Percentiles rank a stretch among this genome's conserved stretches.
These are phyloP conservation scores for Darevskia nairensis DNA, from an alignment of 2,797 vertebrate genomes.

Conservation along the genomic window DNA sequence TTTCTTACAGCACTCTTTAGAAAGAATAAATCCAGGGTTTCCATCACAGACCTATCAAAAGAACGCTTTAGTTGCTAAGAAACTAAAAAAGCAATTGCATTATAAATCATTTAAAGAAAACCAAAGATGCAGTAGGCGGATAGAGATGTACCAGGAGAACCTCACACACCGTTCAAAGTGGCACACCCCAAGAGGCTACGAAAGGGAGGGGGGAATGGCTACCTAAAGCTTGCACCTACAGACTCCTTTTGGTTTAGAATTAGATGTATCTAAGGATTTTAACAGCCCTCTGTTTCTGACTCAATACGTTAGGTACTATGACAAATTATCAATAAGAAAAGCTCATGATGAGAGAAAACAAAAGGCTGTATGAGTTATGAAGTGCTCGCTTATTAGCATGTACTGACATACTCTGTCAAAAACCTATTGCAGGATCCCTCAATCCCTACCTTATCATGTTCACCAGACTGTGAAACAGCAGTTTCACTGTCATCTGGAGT, in stretches of 20 bases:
- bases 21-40: constrained; percentile 27
- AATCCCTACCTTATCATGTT: background rate
- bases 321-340: background rate
- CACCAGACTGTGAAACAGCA: background rate
- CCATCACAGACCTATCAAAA: constrained; percentile 58
- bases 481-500: background rate
- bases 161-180: background rate
- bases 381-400: background rate
- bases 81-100: constrained; percentile 70
- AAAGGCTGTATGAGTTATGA: background rate
- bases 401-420: background rate
- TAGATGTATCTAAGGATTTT: background rate
- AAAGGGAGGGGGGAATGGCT: background rate
- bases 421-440: background rate
- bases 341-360: background rate
- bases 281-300: background rate
- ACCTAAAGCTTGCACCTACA: background rate
- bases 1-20: constrained; percentile 35
- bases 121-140: constrained; percentile 63
- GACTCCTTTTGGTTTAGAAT: background rate
- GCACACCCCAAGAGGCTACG: constrained; percentile 8
- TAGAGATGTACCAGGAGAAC: constrained; percentile 54
- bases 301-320: background rate
- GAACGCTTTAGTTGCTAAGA: constrained; percentile 74
- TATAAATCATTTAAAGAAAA: constrained; percentile 69